These are phyloP conservation scores for Isurus oxyrinchus DNA, from an alignment of 2,113 vertebrate genomes.

Conservation along the genomic window DNA sequence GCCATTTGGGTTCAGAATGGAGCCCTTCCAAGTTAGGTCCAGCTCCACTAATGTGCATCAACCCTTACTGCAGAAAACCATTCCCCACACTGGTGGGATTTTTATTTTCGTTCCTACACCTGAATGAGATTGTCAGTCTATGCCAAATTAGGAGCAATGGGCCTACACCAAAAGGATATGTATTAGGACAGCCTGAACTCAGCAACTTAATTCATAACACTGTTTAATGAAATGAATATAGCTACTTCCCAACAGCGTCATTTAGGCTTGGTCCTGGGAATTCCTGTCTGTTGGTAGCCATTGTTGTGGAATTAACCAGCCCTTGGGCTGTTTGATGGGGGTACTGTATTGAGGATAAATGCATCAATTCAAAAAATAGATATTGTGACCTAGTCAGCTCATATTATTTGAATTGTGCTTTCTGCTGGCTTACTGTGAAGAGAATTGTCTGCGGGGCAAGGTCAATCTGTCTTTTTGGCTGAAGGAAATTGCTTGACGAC, in stretches of 20 bases:
- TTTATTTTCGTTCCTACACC: not conserved
- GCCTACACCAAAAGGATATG: not conserved
- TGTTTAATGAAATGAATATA: not conserved
- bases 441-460: not conserved
- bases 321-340: not conserved
- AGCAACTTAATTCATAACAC: not conserved
- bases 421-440: not conserved
- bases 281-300: not conserved
- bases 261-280: not conserved
- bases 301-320: not conserved
- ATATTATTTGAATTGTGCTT: not conserved
- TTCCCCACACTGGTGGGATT: not conserved
- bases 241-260: not conserved
- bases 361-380: not conserved
- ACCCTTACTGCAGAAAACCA: not conserved
- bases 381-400: not conserved
- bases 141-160: not conserved
- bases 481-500: constrained; percentile 22
- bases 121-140: not conserved
- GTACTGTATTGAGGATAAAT: not conserved
- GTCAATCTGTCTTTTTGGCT: constrained; percentile 29
- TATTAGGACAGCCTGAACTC: not conserved
- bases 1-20: not conserved
- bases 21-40: not conserved
- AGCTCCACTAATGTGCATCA: not conserved